Evolutionary conservation across 2,797 vertebrate genomes (phyloP).

Genomic region (Columba guinea): DNA sequence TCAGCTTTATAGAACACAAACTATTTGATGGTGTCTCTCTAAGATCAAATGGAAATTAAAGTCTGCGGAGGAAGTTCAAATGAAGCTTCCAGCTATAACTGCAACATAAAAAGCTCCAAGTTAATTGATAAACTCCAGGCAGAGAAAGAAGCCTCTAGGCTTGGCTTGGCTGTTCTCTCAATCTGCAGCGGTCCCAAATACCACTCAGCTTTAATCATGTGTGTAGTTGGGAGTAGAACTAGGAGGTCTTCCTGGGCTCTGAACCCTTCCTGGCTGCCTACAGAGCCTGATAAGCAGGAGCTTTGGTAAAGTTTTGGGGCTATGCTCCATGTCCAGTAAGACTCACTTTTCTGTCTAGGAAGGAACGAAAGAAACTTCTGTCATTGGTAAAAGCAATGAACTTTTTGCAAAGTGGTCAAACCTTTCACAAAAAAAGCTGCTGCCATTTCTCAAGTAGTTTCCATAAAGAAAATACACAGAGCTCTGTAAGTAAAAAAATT

Average conservation of each 20-base stretch:
- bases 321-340: neutral
- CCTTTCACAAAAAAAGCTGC: neutral
- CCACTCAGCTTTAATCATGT: neutral
- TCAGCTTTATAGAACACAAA: constrained; percentile 43
- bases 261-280: neutral
- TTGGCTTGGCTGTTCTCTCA: constrained; percentile 54
- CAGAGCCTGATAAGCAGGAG: neutral
- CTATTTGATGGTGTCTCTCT: constrained; percentile 63
- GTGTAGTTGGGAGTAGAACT: neutral
- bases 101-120: constrained; percentile 63
- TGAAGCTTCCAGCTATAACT: constrained; percentile 65
- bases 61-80: constrained; percentile 71
- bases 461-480: neutral
- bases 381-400: neutral
- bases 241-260: neutral
- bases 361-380: neutral
- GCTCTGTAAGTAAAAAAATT: neutral
- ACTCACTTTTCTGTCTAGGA: neutral
- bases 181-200: constrained; percentile 15
- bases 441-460: neutral
- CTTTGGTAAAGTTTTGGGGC: neutral
- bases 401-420: neutral
- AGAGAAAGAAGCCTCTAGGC: constrained; percentile 65
- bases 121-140: constrained; percentile 69
- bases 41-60: constrained; percentile 70